A percentile compares a stretch with the other conserved stretches of the same genome.
Evolutionary conservation across 2,113 vertebrate genomes (phyloP).

Genomic region (Proteles cristata): DNA sequence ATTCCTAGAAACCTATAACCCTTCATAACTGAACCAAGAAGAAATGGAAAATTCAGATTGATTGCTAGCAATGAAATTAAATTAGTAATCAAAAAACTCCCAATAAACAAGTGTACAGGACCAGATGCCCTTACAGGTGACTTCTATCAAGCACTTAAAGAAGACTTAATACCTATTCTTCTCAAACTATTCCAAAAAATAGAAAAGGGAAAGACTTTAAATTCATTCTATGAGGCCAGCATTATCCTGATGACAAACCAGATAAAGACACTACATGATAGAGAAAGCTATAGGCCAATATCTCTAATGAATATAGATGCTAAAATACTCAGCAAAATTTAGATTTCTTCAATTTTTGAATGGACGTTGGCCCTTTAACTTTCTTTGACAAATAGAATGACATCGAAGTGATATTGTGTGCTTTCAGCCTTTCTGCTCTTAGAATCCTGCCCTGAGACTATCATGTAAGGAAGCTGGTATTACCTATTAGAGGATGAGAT

Average conservation of each 20-base stretch:
- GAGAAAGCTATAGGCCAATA: neutral
- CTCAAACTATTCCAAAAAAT: neutral
- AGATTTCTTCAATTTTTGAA: neutral
- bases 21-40: neutral
- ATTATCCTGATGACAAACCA: neutral
- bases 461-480: neutral
- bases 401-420: neutral
- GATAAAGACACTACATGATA: neutral
- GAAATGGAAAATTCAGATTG: neutral
- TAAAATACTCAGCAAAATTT: neutral
- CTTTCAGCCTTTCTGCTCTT: neutral
- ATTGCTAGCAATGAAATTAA: neutral
- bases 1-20: neutral
- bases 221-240: neutral
- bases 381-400: neutral
- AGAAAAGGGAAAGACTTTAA: neutral
- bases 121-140: neutral
- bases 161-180: neutral
- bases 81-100: neutral
- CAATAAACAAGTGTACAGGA: neutral
- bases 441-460: neutral
- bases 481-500: neutral
- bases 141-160: neutral
- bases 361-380: neutral
- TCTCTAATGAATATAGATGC: neutral